phyloP scores from a whole-genome alignment of 2,888 invertebrate genomes.

The Cylloceria caligata region DNA sequence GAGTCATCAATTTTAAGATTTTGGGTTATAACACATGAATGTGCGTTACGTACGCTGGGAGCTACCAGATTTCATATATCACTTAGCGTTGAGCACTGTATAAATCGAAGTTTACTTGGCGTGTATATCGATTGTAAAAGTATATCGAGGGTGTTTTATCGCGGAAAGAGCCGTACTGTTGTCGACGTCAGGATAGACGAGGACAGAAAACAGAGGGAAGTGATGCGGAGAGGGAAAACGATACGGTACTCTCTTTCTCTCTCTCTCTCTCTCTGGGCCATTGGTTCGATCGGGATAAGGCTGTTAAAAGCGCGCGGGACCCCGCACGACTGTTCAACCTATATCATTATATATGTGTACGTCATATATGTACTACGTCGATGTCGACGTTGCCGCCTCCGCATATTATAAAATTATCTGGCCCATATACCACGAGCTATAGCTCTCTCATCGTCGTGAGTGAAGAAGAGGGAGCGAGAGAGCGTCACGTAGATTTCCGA shows the following conservation, averaged over 20 bases:
- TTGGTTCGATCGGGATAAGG: constrained; percentile 56
- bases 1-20: neutral
- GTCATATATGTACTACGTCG: constrained; percentile 1
- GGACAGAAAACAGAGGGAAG: constrained; percentile 1
- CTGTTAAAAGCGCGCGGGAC: constrained; percentile 47
- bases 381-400: constrained; percentile 27
- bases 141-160: constrained; percentile 55
- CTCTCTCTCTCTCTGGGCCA: constrained; percentile 41
- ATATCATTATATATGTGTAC: constrained; percentile 10
- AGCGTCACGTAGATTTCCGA: constrained; percentile 70
- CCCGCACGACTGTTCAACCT: constrained; percentile 24
- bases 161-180: constrained; percentile 30
- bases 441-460: neutral
- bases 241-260: constrained; percentile 24
- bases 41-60: neutral
- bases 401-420: constrained; percentile 72
- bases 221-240: constrained; percentile 13
- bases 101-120: constrained; percentile 39
- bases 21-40: neutral
- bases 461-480: constrained; percentile 27
- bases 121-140: constrained; percentile 51
- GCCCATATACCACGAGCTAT: constrained; percentile 62
- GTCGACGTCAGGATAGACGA: constrained; percentile 6
- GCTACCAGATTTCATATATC: constrained; percentile 31
- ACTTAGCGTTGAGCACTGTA: constrained; percentile 18